A percentile compares a stretch with the other conserved stretches of the same genome.
Evolutionary conservation across 1,140 invertebrate species (phyloP).

Genomic region (Vollenhovia emeryi): DNA sequence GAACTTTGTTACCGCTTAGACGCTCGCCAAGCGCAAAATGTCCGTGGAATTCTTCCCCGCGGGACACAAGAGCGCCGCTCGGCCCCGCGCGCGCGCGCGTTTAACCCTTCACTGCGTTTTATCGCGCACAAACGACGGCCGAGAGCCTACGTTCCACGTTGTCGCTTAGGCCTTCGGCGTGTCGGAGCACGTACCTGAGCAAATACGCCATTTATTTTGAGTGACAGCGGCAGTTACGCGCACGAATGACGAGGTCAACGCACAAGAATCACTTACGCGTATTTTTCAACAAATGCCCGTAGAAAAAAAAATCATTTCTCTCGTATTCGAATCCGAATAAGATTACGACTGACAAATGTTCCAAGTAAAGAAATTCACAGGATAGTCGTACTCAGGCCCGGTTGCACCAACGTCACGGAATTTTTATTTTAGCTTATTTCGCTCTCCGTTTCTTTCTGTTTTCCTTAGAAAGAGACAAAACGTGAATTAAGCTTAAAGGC

Average conservation of each 20-base stretch:
- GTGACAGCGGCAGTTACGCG: neutral
- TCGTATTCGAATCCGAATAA: neutral
- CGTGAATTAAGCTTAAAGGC: too few species aligned
- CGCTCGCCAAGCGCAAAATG: neutral
- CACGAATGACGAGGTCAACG: neutral
- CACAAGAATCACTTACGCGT: neutral
- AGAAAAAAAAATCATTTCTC: neutral
- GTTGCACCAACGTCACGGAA: too few species aligned
- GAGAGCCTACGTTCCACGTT: neutral
- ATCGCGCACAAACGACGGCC: neutral
- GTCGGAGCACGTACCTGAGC: neutral
- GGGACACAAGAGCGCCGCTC: neutral
- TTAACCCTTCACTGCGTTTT: conserved; percentile 36
- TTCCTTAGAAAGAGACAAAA: too few species aligned
- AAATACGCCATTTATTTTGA: neutral
- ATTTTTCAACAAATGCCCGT: neutral
- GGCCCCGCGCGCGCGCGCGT: neutral
- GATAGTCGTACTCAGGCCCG: too few species aligned
- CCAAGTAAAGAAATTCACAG: neutral
- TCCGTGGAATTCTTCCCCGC: conserved; percentile 48
- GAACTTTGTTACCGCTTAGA: conserved; percentile 62
- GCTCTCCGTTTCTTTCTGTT: too few species aligned
- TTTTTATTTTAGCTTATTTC: too few species aligned
- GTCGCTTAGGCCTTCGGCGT: neutral
- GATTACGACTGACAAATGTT: neutral